These are phyloP conservation scores for Epinotia demarniana DNA, from an alignment of 2,888 invertebrate genomes.

Conservation along the genomic window DNA sequence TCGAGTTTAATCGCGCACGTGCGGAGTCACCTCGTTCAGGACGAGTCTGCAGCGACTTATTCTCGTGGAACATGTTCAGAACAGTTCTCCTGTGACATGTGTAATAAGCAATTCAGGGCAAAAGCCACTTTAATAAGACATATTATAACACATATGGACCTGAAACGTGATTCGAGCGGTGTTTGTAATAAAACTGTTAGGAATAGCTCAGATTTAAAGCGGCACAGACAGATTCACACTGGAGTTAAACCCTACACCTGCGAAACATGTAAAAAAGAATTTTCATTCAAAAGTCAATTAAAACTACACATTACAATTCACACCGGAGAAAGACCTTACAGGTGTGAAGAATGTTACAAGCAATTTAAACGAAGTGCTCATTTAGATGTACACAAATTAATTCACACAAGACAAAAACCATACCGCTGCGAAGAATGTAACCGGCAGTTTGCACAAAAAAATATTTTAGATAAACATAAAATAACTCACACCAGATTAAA, in stretches of 20 bases:
- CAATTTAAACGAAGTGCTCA: too few species aligned
- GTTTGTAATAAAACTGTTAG: not conserved
- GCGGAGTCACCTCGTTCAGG: too few species aligned
- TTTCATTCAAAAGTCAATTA: not conserved
- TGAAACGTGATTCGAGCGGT: not conserved
- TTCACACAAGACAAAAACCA: too few species aligned
- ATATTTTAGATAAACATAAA: too few species aligned
- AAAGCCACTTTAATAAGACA: not conserved
- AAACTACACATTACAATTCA: not conserved
- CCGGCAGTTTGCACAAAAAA: too few species aligned
- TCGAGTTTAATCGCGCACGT: too few species aligned
- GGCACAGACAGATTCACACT: not conserved
- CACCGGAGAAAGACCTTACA: not conserved
- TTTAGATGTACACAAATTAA: not conserved
- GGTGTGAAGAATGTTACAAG: not conserved
- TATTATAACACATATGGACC: not conserved
- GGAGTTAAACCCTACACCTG: not conserved
- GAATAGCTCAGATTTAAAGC: not conserved
- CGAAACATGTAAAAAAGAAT: constrained; percentile 5
- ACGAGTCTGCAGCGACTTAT: too few species aligned
- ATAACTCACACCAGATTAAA: too few species aligned
- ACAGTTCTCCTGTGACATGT: not conserved
- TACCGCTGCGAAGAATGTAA: too few species aligned
- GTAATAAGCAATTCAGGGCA: not conserved
- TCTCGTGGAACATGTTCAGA: too few species aligned